phyloP scores from a whole-genome alignment of 2,888 invertebrate species.

The Leptogaster cylindrica region DNA sequence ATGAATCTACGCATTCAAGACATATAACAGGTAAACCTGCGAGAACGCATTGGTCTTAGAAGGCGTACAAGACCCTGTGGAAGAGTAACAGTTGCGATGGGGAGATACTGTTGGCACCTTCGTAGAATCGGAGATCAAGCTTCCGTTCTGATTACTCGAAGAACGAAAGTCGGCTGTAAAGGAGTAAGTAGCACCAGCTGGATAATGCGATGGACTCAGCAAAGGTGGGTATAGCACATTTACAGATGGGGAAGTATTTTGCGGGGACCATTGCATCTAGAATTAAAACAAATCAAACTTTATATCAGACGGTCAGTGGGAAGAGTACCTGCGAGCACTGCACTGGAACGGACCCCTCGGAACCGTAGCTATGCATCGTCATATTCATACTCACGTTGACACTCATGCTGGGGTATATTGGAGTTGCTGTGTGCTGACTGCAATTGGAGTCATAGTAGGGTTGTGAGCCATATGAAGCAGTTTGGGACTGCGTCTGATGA shows the following conservation, averaged over 20 bases:
- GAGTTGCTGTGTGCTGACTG: slow-evolving; percentile 57
- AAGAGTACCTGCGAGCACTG: slow-evolving; percentile 71
- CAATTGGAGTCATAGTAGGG: slow-evolving; percentile 58
- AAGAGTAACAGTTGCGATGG: slow-evolving; percentile 58
- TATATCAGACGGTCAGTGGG: neutral
- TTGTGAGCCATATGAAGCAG: slow-evolving; percentile 41
- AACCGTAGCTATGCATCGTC: slow-evolving; percentile 85
- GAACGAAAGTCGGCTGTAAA: slow-evolving; percentile 83
- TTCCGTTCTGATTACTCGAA: slow-evolving; percentile 64
- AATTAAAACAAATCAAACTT: slow-evolving; percentile 24
- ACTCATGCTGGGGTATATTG: slow-evolving; percentile 90
- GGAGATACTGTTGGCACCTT: slow-evolving; percentile 54
- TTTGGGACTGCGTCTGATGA: slow-evolving; percentile 50
- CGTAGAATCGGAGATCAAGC: slow-evolving; percentile 59
- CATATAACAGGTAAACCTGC: too few species aligned
- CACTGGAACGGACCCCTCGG: slow-evolving; percentile 61
- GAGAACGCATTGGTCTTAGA: too few species aligned
- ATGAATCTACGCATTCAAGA: too few species aligned
- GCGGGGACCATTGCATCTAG: slow-evolving; percentile 79
- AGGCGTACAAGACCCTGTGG: slow-evolving; percentile 18
- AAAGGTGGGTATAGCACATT: slow-evolving; percentile 72
- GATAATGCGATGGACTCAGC: slow-evolving; percentile 71
- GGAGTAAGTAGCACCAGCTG: slow-evolving; percentile 76
- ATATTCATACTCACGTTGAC: slow-evolving; percentile 96
- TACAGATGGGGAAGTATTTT: slow-evolving; percentile 67